Conservation (phyloP, 2,113 vertebrate species). For the Laterallus jamaicensis region DNA sequence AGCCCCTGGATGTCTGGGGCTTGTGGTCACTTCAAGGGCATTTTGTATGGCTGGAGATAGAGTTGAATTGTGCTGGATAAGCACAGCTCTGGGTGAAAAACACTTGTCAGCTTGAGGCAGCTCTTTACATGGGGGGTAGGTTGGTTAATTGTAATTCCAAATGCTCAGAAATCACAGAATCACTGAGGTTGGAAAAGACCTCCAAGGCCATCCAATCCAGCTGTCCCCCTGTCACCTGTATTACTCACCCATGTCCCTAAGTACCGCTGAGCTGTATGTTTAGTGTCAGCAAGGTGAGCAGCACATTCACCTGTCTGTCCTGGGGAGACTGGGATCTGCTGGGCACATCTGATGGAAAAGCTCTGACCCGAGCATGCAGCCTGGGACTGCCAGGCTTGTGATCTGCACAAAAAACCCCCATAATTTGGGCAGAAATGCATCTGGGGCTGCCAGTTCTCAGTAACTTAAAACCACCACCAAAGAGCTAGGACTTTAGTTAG, state of each 20-base stretch:
- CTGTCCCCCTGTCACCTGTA: too few relatives aligned
- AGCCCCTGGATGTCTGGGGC: too few relatives aligned
- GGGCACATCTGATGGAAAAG: rapidly evolving
- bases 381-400: rapidly evolving
- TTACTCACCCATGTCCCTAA: too few relatives aligned
- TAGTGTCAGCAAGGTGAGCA: not conserved
- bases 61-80: not conserved
- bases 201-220: too few relatives aligned
- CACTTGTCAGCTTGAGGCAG: not conserved
- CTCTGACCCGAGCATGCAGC: rapidly evolving
- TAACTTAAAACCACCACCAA: not conserved
- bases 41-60: not conserved
- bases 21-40: rapidly evolving
- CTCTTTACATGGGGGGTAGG: not conserved
- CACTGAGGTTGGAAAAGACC: too few relatives aligned
- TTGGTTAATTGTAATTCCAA: not conserved
- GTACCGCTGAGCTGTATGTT: not conserved
- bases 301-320: not conserved
- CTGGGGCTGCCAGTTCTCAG: not conserved
- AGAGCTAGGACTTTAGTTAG: not conserved
- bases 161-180: too few relatives aligned
- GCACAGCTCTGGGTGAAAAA: not conserved
- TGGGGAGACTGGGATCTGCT: rapidly evolving
- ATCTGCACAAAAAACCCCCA: not conserved
- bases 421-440: too few relatives aligned